phyloP scores from a whole-genome alignment of 2,113 vertebrate genomes.

The Notothenia rossii region DNA sequence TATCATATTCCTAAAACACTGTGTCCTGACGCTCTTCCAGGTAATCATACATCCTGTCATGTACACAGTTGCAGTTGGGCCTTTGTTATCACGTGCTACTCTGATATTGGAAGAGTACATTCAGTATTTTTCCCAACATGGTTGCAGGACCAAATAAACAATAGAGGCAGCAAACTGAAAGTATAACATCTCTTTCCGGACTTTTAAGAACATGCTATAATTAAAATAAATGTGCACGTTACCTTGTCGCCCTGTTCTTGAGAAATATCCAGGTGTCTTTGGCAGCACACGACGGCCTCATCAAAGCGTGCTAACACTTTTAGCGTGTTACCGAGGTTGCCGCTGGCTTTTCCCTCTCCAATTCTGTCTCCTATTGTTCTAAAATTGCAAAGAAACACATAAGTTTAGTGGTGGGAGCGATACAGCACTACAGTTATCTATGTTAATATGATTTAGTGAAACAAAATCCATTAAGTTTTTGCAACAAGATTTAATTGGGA shows the following conservation, averaged over 20 bases:
- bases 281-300: conserved; percentile 94
- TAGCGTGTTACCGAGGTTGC: conserved; percentile 96
- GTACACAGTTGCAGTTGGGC: too few species aligned
- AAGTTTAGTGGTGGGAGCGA: not conserved
- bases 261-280: conserved; percentile 96
- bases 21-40: too few species aligned
- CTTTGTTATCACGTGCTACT: too few species aligned
- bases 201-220: not conserved
- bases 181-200: not conserved
- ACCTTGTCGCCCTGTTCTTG: conserved; percentile 98
- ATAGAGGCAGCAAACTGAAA: not conserved
- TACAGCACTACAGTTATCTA: not conserved
- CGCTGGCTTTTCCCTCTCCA: conserved; percentile 97
- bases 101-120: too few species aligned
- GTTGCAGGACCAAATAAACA: not conserved
- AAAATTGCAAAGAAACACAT: conserved; percentile 16
- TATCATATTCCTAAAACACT: too few species aligned
- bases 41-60: too few species aligned
- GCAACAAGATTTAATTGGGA: conserved; percentile 13
- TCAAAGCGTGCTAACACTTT: conserved; percentile 96
- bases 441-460: not conserved
- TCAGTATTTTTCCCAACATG: too few species aligned
- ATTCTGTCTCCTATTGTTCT: conserved; percentile 96
- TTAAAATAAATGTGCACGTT: not conserved
- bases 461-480: conserved; percentile 10